Percentiles rank a stretch among this genome's conserved stretches.
Conservation (phyloP, 2,113 vertebrate genomes). For the Macaca mulatta region DNA sequence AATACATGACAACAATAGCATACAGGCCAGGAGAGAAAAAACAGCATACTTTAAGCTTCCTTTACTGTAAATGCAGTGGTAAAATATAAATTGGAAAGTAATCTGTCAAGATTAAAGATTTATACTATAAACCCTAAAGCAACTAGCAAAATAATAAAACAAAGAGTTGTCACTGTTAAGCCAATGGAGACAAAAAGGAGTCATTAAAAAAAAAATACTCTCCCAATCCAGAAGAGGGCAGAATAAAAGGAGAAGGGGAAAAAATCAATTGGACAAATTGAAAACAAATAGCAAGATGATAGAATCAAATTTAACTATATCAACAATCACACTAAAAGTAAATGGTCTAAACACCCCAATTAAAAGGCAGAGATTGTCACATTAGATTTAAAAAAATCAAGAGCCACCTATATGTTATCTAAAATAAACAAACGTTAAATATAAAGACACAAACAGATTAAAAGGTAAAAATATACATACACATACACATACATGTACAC, state of each 20-base stretch:
- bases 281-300: background rate
- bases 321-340: background rate
- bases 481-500: no score
- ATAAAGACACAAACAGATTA: background rate
- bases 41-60: background rate
- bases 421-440: constrained; percentile 36
- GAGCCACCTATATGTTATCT: background rate
- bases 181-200: background rate
- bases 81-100: background rate
- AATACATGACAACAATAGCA: background rate
- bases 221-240: background rate
- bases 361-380: background rate
- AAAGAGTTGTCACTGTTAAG: background rate
- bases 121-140: background rate
- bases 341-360: background rate
- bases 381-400: background rate
- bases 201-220: background rate
- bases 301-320: constrained; percentile 21
- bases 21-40: background rate
- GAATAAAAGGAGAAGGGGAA: background rate
- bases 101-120: background rate
- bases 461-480: background rate
- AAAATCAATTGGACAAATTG: background rate
- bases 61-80: background rate
- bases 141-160: background rate